Base-by-base conservation (phyloP, 2,797 vertebrate species). In the Antrozous pallidus region DNA sequence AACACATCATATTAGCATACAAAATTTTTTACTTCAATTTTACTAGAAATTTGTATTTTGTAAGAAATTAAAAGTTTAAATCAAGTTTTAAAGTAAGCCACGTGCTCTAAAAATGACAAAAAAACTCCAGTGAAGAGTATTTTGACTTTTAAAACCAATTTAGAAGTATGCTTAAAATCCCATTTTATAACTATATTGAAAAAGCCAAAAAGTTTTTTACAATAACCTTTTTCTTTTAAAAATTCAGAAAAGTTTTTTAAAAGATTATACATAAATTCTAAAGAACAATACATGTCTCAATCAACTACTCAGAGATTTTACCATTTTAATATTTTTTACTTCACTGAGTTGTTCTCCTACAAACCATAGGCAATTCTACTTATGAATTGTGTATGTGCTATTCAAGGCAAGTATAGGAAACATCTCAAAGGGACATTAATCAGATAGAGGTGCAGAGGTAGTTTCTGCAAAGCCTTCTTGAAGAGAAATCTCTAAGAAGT, bases 61-160 rank as follows among this genome's bases (percentile, higher is more conserved):
- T 75, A 65, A 87, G 56, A 92, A 87, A 95, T 80, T 67, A 61
- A 71, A 93, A 77, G n/a, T 83, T 94, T 92, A 88, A 94, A 90
- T 65, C 42, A 90, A 88, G 63, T 74, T 94, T 92, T 92, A 85
- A 94, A 88, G 58, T 80, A 93, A 90, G n/a, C 7, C 51, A 5
- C 58, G 74, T 74, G 11, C 38, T 74, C 45, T 83, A 28, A 81
- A 80, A 79, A 87, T 94, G 6, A 92, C 10, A 77, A 88, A 88
- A 88, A 91, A 69, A 80, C 36, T 93, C 36, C 18, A 26, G 73
- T 88, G 26, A 93, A 93, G 28, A 80, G n/a, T 73, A 94, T 78
- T 88, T 94, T 93, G 24, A 88, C 8, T 90, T 90, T 22, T 47
- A 85, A 88, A 94, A 61, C 12, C 16, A 93, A 80, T 49, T 93